Evolutionary conservation across 1,140 invertebrate species (phyloP), one percentile per base, ranked within the genome.

Genomic region (Drosophila melanica): DNA sequence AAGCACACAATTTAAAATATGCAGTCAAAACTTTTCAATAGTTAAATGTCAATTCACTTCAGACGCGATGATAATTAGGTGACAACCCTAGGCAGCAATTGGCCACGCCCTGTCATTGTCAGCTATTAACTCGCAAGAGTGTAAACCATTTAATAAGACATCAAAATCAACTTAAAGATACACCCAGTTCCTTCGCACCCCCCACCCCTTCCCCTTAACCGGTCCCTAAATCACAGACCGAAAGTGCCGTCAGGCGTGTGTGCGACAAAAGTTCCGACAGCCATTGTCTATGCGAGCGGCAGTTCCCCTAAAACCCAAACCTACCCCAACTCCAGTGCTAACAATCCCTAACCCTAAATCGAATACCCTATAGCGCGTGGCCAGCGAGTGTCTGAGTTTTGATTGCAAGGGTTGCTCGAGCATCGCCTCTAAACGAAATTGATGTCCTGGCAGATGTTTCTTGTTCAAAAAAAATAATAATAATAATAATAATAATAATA

Each of bases 401-500:
- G 48, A 57, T 23, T 35, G 77, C 79, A 87, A 87, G 84, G 84
- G 84, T 89, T 89, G 84, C 64, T 67, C n/a, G n/a, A n/a, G n/a
- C n/a, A n/a, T 35, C 4, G n/a, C 14, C 18, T 39, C 12, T 5
- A 41, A 80, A 41, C 78, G 82, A 70, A 91, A 91, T 84, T 70
- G 90, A 91, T 73, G 73, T 73, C 79, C 27, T 42, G 73, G 90
- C 90, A 91, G 90, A 81, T 91, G 90, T 91, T 91, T 58, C 71
- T 9, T 39, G 33, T 12, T 33, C 35, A 63, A 39, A 37, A 57
- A 68, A 54, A 62, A 42, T 37, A 9, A n/a, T 33, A 39, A 39
- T 37, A 23, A 23, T 23, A 57, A 64, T 54, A 62, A 42, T 37
- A 9, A n/a, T 50, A 39, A 39, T 39, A 23, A 41, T 39, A 30